phyloP scores from a whole-genome alignment of 2,113 vertebrate species.

The Microcebus griseorufus region DNA sequence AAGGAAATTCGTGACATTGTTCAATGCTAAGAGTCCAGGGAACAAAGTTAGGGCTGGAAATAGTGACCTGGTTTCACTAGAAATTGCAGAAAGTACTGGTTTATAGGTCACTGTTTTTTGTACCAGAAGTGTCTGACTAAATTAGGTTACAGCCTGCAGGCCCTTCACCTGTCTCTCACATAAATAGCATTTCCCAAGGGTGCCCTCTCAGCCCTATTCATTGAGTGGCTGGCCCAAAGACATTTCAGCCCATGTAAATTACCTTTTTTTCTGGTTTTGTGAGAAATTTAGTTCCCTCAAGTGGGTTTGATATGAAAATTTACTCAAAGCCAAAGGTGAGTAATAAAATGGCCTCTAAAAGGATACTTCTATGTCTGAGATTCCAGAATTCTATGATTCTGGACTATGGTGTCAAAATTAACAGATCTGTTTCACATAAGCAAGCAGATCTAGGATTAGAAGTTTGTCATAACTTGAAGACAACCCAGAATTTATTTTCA shows the following conservation, averaged over 20 bases:
- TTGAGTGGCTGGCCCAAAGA: neutral
- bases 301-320: neutral
- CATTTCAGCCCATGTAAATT: neutral
- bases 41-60: slow-evolving; percentile 44
- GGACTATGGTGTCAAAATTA: neutral
- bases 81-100: slow-evolving; percentile 37
- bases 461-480: neutral
- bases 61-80: slow-evolving; percentile 70
- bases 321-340: neutral
- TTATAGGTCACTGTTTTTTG: slow-evolving; percentile 67
- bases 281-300: neutral
- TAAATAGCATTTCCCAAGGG: slow-evolving; percentile 64
- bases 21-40: slow-evolving; percentile 46
- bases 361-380: neutral
- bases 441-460: neutral
- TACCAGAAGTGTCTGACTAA: slow-evolving; percentile 49
- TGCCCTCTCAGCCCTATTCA: neutral
- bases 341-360: neutral
- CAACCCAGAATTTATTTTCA: slow-evolving; percentile 43
- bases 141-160: slow-evolving; percentile 64
- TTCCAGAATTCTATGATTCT: neutral
- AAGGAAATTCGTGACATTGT: slow-evolving; percentile 50
- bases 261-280: neutral
- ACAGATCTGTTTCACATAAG: neutral
- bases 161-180: slow-evolving; percentile 56